Evolutionary conservation across 2,888 invertebrate species (phyloP), one percentile per base, ranked within the genome.

Genomic region (Odontomyia ornata): DNA sequence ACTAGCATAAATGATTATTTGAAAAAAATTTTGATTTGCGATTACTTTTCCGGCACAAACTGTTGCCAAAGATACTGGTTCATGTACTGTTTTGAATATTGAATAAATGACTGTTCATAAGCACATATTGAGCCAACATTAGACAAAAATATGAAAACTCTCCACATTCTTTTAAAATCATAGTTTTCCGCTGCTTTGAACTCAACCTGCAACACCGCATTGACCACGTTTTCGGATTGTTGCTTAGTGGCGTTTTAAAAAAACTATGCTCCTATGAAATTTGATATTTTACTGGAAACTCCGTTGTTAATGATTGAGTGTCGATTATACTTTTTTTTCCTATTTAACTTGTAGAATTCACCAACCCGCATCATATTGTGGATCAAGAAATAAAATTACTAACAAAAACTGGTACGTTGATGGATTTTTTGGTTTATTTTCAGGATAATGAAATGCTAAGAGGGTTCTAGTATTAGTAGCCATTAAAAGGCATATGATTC

Each of bases 401-500:
- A 30, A 21, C 23, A 9, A 47, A 69, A 15, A n/a, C 25, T 1
- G 36, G 46, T 43, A 47, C 43, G 46, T 18, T 69, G 43, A 43
- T 7, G 7, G 69, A 57, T 25, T 57, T 73, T 57, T 60, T n/a
- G 30, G 57, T 13, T 1, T 57, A 73, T 73, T 73, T 73, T 57
- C 73, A 23, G 36, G 57, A 73, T 57, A 73, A 73, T 73, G 73
- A 73, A 73, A 73, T 73, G 30, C n/a, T 21, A 73, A 73, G 73
- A 57, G 71, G 71, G n/a, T 56, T 18, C 65, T n/a, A 36, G 28
- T 13, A 36, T 18, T 30, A 65, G 5, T 46, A 47, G 47, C 23
- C 4, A 52, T 18, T 18, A 52, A 18, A 18, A 65, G 7, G 13
- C 1, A 25, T 25, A 47, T 69, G 46, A 30, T 11, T 73, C 36